These are phyloP conservation scores for Anastrepha ludens DNA, from an alignment of 1,140 invertebrate genomes.

Conservation along the genomic window DNA sequence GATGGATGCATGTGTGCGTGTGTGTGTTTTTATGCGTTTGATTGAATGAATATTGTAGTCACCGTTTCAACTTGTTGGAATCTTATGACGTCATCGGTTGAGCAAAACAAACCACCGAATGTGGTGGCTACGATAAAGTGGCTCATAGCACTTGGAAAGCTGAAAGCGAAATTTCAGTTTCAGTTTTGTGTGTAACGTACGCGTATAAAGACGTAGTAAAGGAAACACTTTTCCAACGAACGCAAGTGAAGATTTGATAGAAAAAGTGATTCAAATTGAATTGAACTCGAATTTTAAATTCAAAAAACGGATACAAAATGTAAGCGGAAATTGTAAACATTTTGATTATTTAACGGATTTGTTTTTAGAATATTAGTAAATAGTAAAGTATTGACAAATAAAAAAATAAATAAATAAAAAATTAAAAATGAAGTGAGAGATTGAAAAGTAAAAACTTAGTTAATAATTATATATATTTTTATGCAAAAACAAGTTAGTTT, in stretches of 20 bases:
- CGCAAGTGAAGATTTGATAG: slow-evolving; percentile 1
- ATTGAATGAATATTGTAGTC: slow-evolving; percentile 13
- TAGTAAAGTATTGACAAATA: not conserved
- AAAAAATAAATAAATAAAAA: not conserved
- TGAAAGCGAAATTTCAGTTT: slow-evolving; percentile 64
- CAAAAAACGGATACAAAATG: not conserved
- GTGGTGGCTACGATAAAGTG: not conserved
- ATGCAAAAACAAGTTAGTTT: too few relatives aligned
- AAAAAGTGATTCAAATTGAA: not conserved
- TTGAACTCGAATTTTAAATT: not conserved
- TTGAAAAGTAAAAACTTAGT: too few relatives aligned
- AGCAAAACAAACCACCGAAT: slow-evolving; percentile 6
- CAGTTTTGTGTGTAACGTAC: slow-evolving; percentile 68
- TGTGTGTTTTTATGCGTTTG: not conserved
- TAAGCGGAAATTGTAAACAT: not conserved
- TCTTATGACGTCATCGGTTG: slow-evolving; percentile 39
- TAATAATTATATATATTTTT: too few relatives aligned
- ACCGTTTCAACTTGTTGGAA: slow-evolving; percentile 52
- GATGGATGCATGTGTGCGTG: not conserved
- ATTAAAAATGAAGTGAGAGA: not conserved
- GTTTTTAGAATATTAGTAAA: too few relatives aligned
- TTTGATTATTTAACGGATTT: not conserved
- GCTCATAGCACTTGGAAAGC: slow-evolving; percentile 12
- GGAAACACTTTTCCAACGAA: not conserved
- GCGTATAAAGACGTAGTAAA: slow-evolving; percentile 65